Conservation (phyloP, 1,140 invertebrate genomes). For the Danaus plexippus region DNA sequence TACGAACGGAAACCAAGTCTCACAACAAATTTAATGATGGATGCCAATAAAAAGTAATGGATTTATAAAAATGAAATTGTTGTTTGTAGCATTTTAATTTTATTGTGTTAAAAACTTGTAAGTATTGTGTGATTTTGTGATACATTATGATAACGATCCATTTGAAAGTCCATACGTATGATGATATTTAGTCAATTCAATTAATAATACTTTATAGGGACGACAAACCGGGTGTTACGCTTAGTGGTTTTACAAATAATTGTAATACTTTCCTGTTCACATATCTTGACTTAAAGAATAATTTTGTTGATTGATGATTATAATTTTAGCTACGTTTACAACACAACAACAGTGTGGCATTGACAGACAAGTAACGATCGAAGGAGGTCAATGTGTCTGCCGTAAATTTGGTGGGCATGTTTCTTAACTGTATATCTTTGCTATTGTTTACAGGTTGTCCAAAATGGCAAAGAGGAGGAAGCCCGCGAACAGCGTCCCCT, state of each 20-base stretch:
- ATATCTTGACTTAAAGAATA: no score
- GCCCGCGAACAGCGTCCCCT: slow-evolving; percentile 40
- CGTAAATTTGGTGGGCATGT: slow-evolving; percentile 18
- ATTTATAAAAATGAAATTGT: slow-evolving; percentile 37
- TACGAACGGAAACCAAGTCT: no score
- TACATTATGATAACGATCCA: slow-evolving; percentile 1
- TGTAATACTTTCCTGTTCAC: not conserved
- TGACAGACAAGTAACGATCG: slow-evolving; percentile 38
- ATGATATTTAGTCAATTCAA: no score
- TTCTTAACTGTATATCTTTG: slow-evolving; percentile 17
- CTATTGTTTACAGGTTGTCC: slow-evolving; percentile 39
- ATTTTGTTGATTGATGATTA: not conserved
- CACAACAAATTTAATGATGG: slow-evolving; percentile 22
- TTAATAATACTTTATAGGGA: slow-evolving; percentile 29
- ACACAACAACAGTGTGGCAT: slow-evolving; percentile 34
- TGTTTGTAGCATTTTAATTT: slow-evolving; percentile 25
- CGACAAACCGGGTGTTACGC: slow-evolving; percentile 49
- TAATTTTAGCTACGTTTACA: slow-evolving; percentile 4
- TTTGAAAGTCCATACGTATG: not conserved
- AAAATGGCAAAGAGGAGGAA: slow-evolving; percentile 64
- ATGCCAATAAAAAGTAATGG: slow-evolving; percentile 31
- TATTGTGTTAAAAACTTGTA: slow-evolving; percentile 16
- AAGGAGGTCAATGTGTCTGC: slow-evolving; percentile 53
- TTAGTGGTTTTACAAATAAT: slow-evolving; percentile 19
- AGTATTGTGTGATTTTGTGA: slow-evolving; percentile 5